Conservation (phyloP, 2,113 vertebrate species). For the Gymnobelideus leadbeateri region DNA sequence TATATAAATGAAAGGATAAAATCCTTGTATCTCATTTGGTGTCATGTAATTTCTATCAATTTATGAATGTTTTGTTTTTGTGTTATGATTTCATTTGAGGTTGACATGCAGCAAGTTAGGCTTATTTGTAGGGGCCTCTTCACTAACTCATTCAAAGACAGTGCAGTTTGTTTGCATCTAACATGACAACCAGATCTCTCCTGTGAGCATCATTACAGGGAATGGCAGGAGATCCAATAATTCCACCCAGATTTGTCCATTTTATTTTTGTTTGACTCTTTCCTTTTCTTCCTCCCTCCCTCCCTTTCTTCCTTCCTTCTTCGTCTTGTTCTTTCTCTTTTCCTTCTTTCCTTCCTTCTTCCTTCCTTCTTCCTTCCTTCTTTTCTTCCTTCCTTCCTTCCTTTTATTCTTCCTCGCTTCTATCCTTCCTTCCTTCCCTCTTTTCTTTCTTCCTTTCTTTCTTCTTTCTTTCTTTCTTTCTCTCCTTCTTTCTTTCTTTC, state of each 20-base stretch:
- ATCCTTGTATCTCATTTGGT: constrained; percentile 84
- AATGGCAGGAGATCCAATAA: neutral
- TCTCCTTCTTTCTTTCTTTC: no score
- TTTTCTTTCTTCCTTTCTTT: no score
- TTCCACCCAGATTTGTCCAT: neutral
- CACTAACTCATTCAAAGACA: neutral
- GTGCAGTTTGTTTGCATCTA: neutral
- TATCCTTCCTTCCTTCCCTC: no score
- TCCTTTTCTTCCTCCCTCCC: no score
- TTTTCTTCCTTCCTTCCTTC: neutral
- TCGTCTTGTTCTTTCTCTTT: neutral
- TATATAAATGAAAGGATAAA: constrained; percentile 86
- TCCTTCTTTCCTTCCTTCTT: neutral
- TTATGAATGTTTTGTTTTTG: constrained; percentile 80
- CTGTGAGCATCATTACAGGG: constrained; percentile 5
- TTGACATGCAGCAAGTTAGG: constrained; percentile 80
- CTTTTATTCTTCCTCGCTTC: neutral
- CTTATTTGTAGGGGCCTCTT: constrained; percentile 80
- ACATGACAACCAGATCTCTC: neutral
- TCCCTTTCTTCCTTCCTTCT: no score
- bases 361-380: neutral
- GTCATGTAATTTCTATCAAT: constrained; percentile 85
- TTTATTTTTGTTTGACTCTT: neutral
- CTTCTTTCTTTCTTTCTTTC: no score
- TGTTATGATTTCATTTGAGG: constrained; percentile 85